Evolutionary conservation across 2,888 invertebrate genomes (phyloP).

Genomic region (Nemotelus nigrinus): DNA sequence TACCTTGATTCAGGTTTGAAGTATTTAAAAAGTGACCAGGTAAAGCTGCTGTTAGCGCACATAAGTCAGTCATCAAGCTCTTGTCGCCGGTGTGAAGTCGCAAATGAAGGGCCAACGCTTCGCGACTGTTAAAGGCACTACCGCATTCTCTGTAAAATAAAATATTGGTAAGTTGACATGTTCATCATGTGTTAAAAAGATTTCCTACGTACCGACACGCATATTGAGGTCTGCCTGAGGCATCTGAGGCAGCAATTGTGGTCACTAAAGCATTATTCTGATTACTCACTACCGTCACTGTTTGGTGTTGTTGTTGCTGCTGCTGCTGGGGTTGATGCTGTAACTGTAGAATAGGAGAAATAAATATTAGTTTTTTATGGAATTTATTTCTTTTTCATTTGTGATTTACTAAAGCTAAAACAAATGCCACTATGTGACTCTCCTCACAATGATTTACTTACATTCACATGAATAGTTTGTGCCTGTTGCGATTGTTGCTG

Average conservation of each 20-base stretch:
- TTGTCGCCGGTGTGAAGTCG: slow-evolving; percentile 83
- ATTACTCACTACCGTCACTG: slow-evolving; percentile 64
- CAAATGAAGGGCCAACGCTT: slow-evolving; percentile 81
- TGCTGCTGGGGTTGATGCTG: slow-evolving; percentile 49
- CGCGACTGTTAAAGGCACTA: slow-evolving; percentile 74
- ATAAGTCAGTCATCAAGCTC: slow-evolving; percentile 81
- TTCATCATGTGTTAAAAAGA: neutral
- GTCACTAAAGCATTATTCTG: slow-evolving; percentile 62
- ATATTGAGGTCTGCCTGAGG: slow-evolving; percentile 63
- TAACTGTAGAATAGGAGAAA: slow-evolving; percentile 3
- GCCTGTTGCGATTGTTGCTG: slow-evolving; percentile 63
- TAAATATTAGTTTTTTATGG: too few relatives aligned
- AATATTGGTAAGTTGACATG: neutral
- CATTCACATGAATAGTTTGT: slow-evolving; percentile 40
- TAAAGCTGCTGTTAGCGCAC: slow-evolving; percentile 81
- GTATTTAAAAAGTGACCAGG: slow-evolving; percentile 72
- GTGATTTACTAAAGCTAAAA: neutral
- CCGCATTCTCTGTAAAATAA: slow-evolving; percentile 68
- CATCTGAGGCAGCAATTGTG: slow-evolving; percentile 62
- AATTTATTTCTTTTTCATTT: neutral
- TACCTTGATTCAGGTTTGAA: slow-evolving; percentile 62
- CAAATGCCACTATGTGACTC: neutral
- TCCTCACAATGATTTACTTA: slow-evolving; percentile 14
- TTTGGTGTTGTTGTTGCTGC: slow-evolving; percentile 61
- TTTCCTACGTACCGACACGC: slow-evolving; percentile 61